Conservation (phyloP, 1,140 invertebrate species). For the Neuroterus valhalla region DNA sequence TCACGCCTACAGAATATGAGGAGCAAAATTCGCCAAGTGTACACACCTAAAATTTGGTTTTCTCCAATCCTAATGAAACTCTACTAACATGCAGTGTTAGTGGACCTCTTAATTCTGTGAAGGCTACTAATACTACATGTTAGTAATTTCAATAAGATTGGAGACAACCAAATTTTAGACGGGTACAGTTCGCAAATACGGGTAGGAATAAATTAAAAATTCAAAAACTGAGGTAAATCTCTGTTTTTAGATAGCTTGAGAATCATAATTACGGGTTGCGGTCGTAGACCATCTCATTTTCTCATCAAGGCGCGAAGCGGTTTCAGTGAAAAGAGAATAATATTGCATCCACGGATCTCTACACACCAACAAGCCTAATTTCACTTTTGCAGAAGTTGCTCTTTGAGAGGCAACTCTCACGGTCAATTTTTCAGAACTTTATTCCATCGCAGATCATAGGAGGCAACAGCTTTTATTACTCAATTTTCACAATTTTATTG, state of each 20-base stretch:
- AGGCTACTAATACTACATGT: no score
- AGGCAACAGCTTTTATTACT: background rate
- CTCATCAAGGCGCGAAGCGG: background rate
- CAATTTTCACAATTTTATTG: background rate
- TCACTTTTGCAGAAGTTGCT: background rate
- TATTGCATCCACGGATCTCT: background rate
- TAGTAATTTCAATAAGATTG: no score
- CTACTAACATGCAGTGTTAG: no score
- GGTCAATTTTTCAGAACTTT: background rate
- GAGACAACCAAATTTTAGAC: no score
- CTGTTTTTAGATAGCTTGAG: background rate
- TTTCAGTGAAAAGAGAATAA: background rate
- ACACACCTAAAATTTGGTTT: no score
- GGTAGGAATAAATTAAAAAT: background rate
- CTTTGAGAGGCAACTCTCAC: background rate
- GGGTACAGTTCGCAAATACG: background rate
- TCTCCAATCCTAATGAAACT: no score
- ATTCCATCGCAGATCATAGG: no score
- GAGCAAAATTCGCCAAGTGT: no score
- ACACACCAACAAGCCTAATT: conserved; percentile 7
- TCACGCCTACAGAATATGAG: no score
- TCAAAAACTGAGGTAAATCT: background rate
- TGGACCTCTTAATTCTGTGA: no score
- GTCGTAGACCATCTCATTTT: background rate
- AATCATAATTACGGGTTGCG: background rate